phyloP scores from a whole-genome alignment of 2,113 vertebrate genomes.

The Elaphurus davidianus region DNA sequence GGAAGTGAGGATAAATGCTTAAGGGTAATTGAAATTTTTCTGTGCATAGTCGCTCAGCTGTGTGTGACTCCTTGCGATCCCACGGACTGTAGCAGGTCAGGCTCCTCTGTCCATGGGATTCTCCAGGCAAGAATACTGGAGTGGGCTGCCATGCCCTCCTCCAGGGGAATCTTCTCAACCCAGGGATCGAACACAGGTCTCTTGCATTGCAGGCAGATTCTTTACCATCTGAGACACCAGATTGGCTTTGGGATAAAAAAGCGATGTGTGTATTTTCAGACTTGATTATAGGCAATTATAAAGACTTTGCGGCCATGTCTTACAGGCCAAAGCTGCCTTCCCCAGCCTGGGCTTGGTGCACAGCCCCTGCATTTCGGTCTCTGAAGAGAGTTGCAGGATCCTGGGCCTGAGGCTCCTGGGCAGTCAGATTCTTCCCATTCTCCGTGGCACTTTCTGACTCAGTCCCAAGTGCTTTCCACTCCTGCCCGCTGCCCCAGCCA shows the following conservation, averaged over 20 bases:
- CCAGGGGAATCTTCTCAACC: neutral
- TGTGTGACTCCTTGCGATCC: fast-evolving
- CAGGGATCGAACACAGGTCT: neutral
- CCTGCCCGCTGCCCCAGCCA: fast-evolving
- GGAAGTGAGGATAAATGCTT: neutral
- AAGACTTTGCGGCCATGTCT: neutral
- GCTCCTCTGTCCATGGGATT: neutral
- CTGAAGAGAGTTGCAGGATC: neutral
- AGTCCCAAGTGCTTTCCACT: neutral
- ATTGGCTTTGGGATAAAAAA: neutral
- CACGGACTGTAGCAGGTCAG: neutral
- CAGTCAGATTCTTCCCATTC: neutral
- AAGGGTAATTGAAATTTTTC: neutral
- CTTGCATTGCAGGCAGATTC: neutral
- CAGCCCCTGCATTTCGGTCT: neutral
- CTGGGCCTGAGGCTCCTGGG: no score
- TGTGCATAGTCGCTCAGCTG: neutral
- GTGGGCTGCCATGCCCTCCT: neutral
- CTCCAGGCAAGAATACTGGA: neutral
- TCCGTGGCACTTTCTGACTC: neutral
- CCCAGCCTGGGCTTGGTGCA: neutral
- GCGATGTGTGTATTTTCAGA: neutral
- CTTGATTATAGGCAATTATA: neutral
- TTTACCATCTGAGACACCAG: neutral
- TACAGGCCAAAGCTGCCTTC: neutral